Conservation (phyloP, 2,797 vertebrate genomes). For the Margarornis squamiger region DNA sequence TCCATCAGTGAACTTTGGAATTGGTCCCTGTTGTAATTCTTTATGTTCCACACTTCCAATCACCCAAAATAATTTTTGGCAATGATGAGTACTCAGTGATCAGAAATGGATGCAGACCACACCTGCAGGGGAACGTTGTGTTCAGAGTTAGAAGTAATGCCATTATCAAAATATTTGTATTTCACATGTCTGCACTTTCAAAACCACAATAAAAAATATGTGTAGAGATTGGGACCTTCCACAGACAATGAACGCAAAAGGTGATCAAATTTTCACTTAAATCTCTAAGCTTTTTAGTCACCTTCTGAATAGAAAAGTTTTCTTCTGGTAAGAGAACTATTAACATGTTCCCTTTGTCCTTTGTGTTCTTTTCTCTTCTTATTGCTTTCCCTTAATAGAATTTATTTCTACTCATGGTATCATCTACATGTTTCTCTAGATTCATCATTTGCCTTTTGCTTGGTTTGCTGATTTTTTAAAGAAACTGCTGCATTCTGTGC, state of each 20-base stretch:
- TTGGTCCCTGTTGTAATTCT: neutral
- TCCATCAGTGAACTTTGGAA: neutral
- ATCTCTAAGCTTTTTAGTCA: neutral
- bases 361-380: neutral
- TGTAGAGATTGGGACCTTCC: neutral
- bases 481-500: neutral
- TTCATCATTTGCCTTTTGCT: neutral
- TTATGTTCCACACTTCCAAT: neutral
- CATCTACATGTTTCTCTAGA: neutral
- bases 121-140: neutral
- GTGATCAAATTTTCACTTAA: neutral
- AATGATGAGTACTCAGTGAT: neutral
- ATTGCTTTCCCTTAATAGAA: neutral
- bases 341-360: neutral
- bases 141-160: neutral
- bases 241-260: neutral
- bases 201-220: neutral
- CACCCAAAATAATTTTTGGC: neutral
- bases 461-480: neutral
- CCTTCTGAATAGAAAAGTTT: neutral
- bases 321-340: neutral
- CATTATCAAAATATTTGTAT: neutral
- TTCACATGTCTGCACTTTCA: neutral
- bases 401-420: neutral
- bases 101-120: neutral